Base-by-base conservation (phyloP, 2,797 vertebrate species). In the Anabas testudineus region DNA sequence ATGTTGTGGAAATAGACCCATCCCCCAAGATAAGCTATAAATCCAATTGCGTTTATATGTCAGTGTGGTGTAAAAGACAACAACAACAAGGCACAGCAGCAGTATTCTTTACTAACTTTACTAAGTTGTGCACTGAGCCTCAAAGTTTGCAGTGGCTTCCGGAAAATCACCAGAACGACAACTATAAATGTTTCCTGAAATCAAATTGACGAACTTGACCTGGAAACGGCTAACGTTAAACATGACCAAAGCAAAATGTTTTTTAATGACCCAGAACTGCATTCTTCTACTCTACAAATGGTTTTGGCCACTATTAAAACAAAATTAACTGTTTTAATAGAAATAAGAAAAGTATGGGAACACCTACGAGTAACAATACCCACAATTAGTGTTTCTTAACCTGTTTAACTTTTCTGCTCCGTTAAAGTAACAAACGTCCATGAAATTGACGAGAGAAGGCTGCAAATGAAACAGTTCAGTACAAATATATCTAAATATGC, bases 11-110 rank as follows among this genome's bases (percentile, higher is more conserved):
- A 68, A 68, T 54, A 26, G 58, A 75, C 87, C 88, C 88, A 88
- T 83, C 86, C 90, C 91, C 84, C 88, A 85, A 84, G 74, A 87
- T 76, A 67, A 73, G 83, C 61, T 81, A 74, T 62, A 83, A 76
- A 83, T 73, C 64, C 68, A 80, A 47, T 34, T 84, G 81, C 80
- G 82, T 87, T 78, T 81, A 47, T 55, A 32, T 86, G 62, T 73
- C 56, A 67, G 39, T 58, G 8, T 76, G 67, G 10, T 21, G 54
- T 80, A 79, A 84, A 73, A 80, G 69, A 79, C 64, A 84, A 87
- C 80, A 88, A 79, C 70, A 91, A 90, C 87, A 85, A 70, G 19
- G 70, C 42, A 13, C 10, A 73, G 21, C 10, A 56, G 54, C 61
- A 42, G 26, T 10, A 49, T 73, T 65, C 67, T 28, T 67, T 34